Evolutionary conservation across 2,113 vertebrate genomes (phyloP).

Genomic region (Trematomus loennbergii): DNA sequence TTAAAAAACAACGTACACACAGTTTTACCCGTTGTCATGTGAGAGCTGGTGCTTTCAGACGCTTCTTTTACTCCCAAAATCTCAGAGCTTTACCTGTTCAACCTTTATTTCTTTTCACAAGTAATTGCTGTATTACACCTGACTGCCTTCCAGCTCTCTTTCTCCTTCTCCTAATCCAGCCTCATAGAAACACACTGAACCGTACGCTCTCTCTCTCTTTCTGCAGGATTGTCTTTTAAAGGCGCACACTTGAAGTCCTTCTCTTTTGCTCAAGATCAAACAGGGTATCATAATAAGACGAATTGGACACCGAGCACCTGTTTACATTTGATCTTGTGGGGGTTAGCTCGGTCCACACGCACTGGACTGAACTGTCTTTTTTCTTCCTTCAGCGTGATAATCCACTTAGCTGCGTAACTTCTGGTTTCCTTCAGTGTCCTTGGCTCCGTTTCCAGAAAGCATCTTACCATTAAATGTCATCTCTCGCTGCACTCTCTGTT

Average conservation of each 20-base stretch:
- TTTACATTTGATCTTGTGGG: conserved; percentile 48
- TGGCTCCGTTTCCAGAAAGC: conserved; percentile 48
- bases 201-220: conserved; percentile 18
- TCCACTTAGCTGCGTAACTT: conserved; percentile 54
- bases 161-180: conserved; percentile 47
- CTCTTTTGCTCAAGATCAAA: conserved; percentile 50
- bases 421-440: conserved; percentile 32
- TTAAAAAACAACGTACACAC: conserved; percentile 24
- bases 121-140: conserved; percentile 62
- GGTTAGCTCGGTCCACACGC: conserved; percentile 26
- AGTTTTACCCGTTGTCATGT: conserved; percentile 25
- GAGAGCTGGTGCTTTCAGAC: conserved; percentile 17
- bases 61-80: neutral
- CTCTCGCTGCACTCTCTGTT: conserved; percentile 7
- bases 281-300: conserved; percentile 8
- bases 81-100: conserved; percentile 29
- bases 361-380: conserved; percentile 49
- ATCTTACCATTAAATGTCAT: conserved; percentile 48
- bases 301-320: conserved; percentile 44
- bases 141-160: conserved; percentile 39
- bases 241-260: conserved; percentile 19
- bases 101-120: conserved; percentile 29
- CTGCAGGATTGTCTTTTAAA: conserved; percentile 25
- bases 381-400: conserved; percentile 45
- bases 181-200: conserved; percentile 56